Conservation (phyloP, 2,797 vertebrate species). For the Balearica regulorum region DNA sequence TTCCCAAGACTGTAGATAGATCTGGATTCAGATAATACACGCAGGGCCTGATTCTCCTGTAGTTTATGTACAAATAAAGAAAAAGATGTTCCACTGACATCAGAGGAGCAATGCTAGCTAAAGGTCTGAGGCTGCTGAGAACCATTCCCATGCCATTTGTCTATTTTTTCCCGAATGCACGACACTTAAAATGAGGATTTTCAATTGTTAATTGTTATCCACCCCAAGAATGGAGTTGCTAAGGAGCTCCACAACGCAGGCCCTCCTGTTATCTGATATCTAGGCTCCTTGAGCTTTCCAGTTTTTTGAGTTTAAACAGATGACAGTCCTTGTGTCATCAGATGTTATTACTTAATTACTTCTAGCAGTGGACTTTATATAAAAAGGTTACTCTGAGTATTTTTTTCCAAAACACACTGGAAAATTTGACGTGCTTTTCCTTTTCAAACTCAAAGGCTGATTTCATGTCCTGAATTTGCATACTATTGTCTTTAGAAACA, state of each 20-base stretch:
- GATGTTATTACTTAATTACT: conserved; percentile 62
- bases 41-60: neutral
- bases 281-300: conserved; percentile 41
- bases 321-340: conserved; percentile 64
- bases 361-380: conserved; percentile 31
- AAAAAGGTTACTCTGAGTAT: conserved; percentile 18
- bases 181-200: neutral
- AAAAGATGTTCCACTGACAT: neutral
- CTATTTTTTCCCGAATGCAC: neutral
- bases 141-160: neutral
- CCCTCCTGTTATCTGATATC: conserved; percentile 52
- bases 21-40: neutral
- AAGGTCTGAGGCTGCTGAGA: neutral
- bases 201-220: neutral
- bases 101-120: neutral
- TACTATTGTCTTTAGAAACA: conserved; percentile 26
- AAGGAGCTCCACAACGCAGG: neutral
- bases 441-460: conserved; percentile 31
- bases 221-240: neutral
- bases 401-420: conserved; percentile 36
- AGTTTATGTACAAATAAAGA: neutral
- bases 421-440: conserved; percentile 25
- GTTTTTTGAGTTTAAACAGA: conserved; percentile 67
- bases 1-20: neutral
- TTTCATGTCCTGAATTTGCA: conserved; percentile 37